Evolutionary conservation across 2,113 vertebrate species (phyloP).

Genomic region (Labeo rohita): DNA sequence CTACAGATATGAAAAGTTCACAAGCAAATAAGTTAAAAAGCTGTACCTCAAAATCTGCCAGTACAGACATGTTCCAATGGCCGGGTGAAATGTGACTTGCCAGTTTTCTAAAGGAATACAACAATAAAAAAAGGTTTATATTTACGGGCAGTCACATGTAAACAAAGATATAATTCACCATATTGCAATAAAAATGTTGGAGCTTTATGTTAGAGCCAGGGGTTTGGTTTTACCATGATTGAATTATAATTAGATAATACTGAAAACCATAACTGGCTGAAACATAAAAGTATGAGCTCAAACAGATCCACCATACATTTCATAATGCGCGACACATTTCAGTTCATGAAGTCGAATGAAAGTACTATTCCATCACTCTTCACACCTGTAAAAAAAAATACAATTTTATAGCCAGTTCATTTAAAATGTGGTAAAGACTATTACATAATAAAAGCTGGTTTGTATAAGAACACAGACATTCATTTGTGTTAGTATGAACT

Average conservation of each 20-base stretch:
- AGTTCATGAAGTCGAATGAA: neutral
- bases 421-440: neutral
- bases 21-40: neutral
- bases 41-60: conserved; percentile 4
- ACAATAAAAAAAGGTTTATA: neutral
- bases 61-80: conserved; percentile 1
- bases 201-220: neutral
- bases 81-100: neutral
- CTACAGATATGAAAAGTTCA: neutral
- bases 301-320: neutral
- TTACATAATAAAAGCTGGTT: neutral
- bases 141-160: neutral
- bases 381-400: neutral
- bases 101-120: conserved; percentile 15
- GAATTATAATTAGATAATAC: neutral
- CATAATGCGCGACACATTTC: neutral
- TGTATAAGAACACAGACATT: neutral
- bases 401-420: neutral
- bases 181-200: neutral
- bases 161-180: conserved; percentile 5
- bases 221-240: neutral
- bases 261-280: neutral
- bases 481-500: conserved; percentile 8
- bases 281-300: conserved; percentile 7
- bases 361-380: conserved; percentile 8